phyloP scores from a whole-genome alignment of 2,797 vertebrate species.

The Acanthornis magna region DNA sequence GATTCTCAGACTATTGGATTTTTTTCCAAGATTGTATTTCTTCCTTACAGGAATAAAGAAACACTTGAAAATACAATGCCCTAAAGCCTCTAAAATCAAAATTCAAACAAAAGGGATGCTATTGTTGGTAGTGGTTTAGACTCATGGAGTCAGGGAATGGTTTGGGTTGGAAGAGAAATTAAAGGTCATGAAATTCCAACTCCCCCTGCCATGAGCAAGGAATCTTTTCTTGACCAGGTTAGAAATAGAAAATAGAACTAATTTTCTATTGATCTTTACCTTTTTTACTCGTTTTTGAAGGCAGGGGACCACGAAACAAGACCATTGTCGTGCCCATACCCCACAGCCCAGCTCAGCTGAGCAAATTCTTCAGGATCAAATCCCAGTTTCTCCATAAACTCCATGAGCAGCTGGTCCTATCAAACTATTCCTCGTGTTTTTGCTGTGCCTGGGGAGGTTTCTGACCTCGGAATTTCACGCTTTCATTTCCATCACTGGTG shows the following conservation, averaged over 20 bases:
- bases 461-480: not conserved
- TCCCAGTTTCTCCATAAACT: not conserved
- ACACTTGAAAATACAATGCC: not conserved
- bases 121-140: not conserved
- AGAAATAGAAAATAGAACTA: not conserved
- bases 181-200: not conserved
- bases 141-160: too few relatives aligned
- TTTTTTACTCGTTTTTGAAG: not conserved
- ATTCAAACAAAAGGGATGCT: not conserved
- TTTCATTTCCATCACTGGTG: not conserved
- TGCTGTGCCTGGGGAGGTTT: not conserved
- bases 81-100: not conserved
- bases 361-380: not conserved
- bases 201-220: not conserved
- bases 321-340: not conserved
- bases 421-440: not conserved
- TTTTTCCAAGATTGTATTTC: not conserved
- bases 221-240: not conserved
- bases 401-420: not conserved
- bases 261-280: fast-evolving
- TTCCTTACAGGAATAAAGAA: not conserved
- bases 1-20: not conserved
- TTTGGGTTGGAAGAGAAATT: not conserved
- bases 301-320: not conserved
- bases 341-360: not conserved